These are phyloP conservation scores for Siderastrea radians DNA, from an alignment of 92 coral and sea anemone genomes.

Conservation along the genomic window DNA sequence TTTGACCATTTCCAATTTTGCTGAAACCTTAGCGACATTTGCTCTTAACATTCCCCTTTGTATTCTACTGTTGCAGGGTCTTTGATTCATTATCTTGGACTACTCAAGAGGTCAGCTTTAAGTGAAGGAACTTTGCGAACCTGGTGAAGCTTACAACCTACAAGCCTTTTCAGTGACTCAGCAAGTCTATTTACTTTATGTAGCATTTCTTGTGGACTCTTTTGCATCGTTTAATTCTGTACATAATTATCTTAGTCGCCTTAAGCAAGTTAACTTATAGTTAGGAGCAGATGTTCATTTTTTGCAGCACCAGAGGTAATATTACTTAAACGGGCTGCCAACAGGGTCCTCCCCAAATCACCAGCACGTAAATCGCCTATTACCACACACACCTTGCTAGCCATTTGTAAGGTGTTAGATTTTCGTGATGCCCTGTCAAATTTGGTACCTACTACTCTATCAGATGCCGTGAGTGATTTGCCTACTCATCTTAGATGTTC, in stretches of 20 bases:
- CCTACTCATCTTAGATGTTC: neutral
- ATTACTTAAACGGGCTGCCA: neutral
- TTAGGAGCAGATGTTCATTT: neutral
- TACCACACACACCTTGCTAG: neutral
- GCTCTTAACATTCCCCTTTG: no score
- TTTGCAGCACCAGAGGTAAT: neutral
- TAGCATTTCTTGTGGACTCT: slow-evolving; percentile 7
- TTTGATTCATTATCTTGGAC: slow-evolving; percentile 8
- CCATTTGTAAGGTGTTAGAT: neutral
- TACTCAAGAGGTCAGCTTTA: slow-evolving; percentile 2
- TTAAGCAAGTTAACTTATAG: neutral
- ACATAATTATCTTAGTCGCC: neutral
- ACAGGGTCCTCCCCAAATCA: no score
- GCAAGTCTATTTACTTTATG: slow-evolving; percentile 9
- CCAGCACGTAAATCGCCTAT: neutral
- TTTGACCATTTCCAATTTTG: no score
- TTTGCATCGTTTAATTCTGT: neutral
- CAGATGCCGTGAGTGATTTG: neutral
- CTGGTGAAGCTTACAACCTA: neutral
- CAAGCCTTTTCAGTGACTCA: neutral
- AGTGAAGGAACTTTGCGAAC: slow-evolving; percentile 14
- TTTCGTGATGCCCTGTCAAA: neutral
- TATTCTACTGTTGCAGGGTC: slow-evolving; percentile 12
- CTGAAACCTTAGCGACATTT: no score
- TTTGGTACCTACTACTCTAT: neutral